A percentile compares a stretch with the other conserved stretches of the same genome.
These are phyloP conservation scores for Sylvilagus bachmani DNA, from an alignment of 2,113 vertebrate genomes.

Conservation along the genomic window DNA sequence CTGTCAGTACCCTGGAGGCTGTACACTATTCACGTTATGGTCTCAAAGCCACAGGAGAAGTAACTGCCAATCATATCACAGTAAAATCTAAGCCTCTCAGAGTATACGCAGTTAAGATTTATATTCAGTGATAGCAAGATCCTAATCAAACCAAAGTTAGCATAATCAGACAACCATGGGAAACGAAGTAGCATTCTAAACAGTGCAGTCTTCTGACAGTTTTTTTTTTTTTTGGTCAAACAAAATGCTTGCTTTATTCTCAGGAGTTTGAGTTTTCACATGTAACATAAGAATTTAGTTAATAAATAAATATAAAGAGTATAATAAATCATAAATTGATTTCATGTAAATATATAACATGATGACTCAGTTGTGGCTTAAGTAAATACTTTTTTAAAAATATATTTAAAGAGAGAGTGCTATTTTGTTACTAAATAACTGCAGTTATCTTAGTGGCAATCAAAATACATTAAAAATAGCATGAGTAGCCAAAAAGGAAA, in stretches of 20 bases:
- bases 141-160: slow-evolving; percentile 26
- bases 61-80: slow-evolving; percentile 4
- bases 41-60: slow-evolving; percentile 2
- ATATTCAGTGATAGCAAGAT: neutral
- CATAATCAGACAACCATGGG: neutral
- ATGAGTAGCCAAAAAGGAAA: neutral
- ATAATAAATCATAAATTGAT: slow-evolving; percentile 36
- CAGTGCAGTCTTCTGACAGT: neutral
- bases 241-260: slow-evolving; percentile 1
- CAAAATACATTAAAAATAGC: neutral
- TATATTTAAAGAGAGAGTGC: neutral
- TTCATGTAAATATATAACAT: slow-evolving; percentile 17
- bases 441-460: slow-evolving; percentile 1
- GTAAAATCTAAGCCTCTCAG: neutral
- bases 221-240: neutral
- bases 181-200: neutral
- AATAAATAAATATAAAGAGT: slow-evolving; percentile 36
- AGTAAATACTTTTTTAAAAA: slow-evolving; percentile 23
- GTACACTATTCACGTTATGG: neutral
- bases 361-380: neutral
- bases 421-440: slow-evolving; percentile 3
- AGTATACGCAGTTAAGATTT: neutral
- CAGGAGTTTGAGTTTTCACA: neutral
- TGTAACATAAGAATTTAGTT: neutral
- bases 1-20: neutral